phyloP scores from a whole-genome alignment of 2,797 vertebrate species.

The Netta rufina region DNA sequence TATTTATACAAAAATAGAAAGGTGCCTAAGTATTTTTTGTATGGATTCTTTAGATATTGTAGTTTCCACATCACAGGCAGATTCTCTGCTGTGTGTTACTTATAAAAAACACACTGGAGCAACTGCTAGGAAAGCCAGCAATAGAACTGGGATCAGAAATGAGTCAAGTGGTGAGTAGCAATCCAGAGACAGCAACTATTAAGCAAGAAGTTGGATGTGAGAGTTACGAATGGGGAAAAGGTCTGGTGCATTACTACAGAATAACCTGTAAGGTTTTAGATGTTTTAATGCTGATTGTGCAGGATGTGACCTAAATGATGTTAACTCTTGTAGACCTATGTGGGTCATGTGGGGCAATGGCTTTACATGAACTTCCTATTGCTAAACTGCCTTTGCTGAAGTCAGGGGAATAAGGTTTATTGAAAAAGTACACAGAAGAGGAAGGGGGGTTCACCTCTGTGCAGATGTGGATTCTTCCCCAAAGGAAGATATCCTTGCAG shows the following conservation, averaged over 20 bases:
- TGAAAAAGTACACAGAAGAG: not conserved
- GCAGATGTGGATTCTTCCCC: not conserved
- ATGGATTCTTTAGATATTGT: not conserved
- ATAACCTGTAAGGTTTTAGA: fast-evolving
- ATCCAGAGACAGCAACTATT: not conserved
- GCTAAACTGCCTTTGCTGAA: not conserved
- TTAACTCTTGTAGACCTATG: not conserved
- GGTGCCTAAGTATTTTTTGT: fast-evolving
- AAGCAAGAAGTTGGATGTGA: not conserved
- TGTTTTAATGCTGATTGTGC: not conserved
- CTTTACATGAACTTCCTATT: not conserved
- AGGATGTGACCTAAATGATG: not conserved
- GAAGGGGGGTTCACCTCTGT: not conserved
- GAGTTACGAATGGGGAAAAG: not conserved
- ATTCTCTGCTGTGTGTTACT: not conserved
- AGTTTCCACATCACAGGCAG: fast-evolving
- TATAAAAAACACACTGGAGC: not conserved
- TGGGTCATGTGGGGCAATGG: no score
- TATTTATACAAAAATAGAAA: not conserved
- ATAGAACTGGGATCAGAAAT: not conserved
- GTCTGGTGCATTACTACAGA: not conserved
- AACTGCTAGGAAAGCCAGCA: not conserved
- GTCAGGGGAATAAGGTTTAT: not conserved
- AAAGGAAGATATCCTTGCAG: not conserved
- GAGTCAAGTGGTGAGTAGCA: fast-evolving